These are phyloP conservation scores for Albula glossodonta DNA, from an alignment of 2,113 vertebrate species.

Conservation along the genomic window DNA sequence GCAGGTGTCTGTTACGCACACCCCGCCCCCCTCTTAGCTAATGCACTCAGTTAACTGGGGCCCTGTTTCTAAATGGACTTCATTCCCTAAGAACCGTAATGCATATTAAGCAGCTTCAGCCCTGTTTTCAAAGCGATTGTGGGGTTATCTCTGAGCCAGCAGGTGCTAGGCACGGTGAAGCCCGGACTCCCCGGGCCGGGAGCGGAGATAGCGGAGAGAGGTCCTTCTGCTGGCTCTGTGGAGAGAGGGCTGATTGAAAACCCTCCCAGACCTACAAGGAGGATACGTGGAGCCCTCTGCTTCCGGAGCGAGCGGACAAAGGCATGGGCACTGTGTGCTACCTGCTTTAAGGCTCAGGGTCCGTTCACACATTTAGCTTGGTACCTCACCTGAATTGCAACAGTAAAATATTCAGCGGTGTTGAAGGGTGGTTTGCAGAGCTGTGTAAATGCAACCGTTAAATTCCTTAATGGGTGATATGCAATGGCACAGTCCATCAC, in stretches of 20 bases:
- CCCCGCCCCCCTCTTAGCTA: neutral
- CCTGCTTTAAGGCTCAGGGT: neutral
- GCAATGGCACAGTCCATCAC: no score
- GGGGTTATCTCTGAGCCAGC: neutral
- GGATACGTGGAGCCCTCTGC: neutral
- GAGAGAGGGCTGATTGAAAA: neutral
- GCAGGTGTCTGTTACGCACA: neutral
- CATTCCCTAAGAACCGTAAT: neutral
- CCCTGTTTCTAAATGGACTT: slow-evolving; percentile 1
- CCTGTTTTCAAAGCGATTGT: neutral
- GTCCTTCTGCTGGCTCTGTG: neutral
- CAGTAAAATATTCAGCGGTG: no score
- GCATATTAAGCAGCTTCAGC: slow-evolving; percentile 9
- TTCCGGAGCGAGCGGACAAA: neutral
- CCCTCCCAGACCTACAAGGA: neutral
- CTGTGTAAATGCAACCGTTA: no score
- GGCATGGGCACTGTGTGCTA: neutral
- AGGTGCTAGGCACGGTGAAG: neutral
- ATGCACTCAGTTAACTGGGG: neutral
- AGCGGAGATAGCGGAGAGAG: neutral
- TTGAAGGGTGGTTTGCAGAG: no score
- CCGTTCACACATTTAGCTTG: no score
- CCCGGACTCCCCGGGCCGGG: neutral
- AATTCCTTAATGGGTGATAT: no score
- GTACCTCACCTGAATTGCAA: neutral